Percentiles rank a stretch among this genome's conserved stretches.
These are phyloP conservation scores for Mercenaria mercenaria DNA, from an alignment of 1,140 invertebrate species.

Conservation along the genomic window DNA sequence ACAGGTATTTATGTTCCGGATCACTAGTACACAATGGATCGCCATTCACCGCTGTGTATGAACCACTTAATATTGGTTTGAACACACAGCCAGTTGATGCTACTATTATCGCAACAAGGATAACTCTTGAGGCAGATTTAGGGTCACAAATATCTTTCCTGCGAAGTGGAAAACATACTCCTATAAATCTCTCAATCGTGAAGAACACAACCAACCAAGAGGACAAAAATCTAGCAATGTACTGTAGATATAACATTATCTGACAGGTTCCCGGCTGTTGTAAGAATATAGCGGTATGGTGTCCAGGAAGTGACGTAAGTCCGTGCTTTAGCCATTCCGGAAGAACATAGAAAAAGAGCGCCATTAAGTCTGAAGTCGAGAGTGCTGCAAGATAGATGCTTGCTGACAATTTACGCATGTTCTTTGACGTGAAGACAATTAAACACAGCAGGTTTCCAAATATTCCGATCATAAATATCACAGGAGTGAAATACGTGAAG, in stretches of 20 bases:
- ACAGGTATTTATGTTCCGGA: constrained; percentile 67
- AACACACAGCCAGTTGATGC: constrained; percentile 62
- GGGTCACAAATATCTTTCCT: constrained; percentile 64
- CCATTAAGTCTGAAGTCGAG: constrained; percentile 78
- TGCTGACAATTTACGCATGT: constrained; percentile 79
- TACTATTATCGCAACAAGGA: constrained; percentile 58
- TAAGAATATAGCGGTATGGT: constrained; percentile 63
- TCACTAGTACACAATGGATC: constrained; percentile 70
- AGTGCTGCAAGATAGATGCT: constrained; percentile 80
- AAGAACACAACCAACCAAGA: constrained; percentile 80
- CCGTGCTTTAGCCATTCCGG: constrained; percentile 78
- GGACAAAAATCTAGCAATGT: constrained; percentile 78
- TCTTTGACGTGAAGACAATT: constrained; percentile 79
- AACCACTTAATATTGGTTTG: constrained; percentile 69
- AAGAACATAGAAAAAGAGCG: constrained; percentile 79
- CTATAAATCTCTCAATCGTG: constrained; percentile 88
- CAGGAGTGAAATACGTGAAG: constrained; percentile 58
- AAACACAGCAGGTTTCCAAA: constrained; percentile 80
- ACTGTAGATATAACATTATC: constrained; percentile 75
- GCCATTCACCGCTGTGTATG: constrained; percentile 40
- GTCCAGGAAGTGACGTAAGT: constrained; percentile 54
- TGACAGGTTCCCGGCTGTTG: constrained; percentile 75
- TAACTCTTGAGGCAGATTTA: constrained; percentile 57
- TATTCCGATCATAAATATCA: constrained; percentile 73
- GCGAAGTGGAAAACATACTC: constrained; percentile 90